Conservation (phyloP, 92 coral and sea anemone species). For the Micromussa lordhowensis region DNA sequence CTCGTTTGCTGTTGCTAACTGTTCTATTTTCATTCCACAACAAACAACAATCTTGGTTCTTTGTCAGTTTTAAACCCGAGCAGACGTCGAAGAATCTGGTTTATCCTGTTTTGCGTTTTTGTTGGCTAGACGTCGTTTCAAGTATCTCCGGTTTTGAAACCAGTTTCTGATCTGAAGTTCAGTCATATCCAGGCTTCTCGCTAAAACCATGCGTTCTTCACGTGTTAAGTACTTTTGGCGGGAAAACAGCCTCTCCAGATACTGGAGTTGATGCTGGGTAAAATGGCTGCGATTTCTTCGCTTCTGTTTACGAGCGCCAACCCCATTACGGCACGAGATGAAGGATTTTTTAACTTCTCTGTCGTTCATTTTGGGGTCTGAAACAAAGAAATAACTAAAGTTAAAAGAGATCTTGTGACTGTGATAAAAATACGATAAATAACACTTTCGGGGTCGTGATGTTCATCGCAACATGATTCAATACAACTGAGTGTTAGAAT, state of each 20-base stretch:
- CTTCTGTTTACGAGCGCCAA: constrained; percentile 16
- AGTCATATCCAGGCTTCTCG: constrained; percentile 79
- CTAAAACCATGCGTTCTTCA: constrained; percentile 79
- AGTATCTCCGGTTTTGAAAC: constrained; percentile 84
- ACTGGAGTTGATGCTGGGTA: constrained; percentile 68
- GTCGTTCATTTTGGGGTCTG: background rate
- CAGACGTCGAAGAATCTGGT: background rate
- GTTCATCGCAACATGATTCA: background rate
- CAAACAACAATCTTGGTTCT: background rate
- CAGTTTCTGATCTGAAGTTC: constrained; percentile 84
- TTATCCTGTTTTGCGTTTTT: background rate
- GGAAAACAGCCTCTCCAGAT: constrained; percentile 71
- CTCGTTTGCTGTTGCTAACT: background rate
- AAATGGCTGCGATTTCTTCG: constrained; percentile 70
- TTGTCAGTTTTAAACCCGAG: background rate
- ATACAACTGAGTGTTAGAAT: background rate
- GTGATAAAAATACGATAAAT: no score
- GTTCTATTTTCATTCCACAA: background rate
- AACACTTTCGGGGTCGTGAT: background rate
- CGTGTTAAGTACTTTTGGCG: constrained; percentile 77
- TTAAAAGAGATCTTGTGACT: background rate
- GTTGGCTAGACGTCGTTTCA: constrained; percentile 63
- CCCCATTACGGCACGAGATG: background rate
- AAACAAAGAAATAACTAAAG: background rate
- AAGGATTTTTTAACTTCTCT: background rate